These are phyloP conservation scores for Cirrhinus mrigala DNA, from an alignment of 2,797 vertebrate species.

Conservation along the genomic window DNA sequence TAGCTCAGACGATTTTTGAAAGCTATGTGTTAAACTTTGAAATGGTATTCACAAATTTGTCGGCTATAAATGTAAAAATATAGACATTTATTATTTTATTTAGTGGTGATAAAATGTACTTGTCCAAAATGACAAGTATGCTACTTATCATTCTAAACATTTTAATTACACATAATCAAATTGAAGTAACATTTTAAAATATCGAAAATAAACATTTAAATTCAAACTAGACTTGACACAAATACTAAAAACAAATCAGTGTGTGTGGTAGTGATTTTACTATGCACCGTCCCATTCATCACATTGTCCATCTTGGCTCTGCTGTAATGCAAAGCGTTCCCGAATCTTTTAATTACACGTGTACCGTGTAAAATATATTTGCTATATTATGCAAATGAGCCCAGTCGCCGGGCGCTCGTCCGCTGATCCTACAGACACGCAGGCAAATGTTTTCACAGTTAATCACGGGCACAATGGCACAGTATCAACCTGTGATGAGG, in stretches of 20 bases:
- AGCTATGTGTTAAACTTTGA: background rate
- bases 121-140: background rate
- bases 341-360: conserved; percentile 1
- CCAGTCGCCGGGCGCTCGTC: conserved; percentile 16
- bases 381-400: conserved; percentile 18
- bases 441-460: conserved; percentile 61
- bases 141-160: background rate
- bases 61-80: conserved; percentile 5
- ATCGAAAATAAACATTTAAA: background rate
- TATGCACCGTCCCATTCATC: background rate
- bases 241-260: background rate
- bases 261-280: background rate
- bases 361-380: conserved; percentile 13
- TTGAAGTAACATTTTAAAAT: background rate
- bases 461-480: conserved; percentile 59
- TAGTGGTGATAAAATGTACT: background rate
- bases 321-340: background rate
- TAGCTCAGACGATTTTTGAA: too few species aligned
- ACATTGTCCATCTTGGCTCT: background rate
- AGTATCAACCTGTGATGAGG: conserved; percentile 55
- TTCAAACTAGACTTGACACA: background rate
- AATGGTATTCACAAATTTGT: background rate
- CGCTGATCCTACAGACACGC: conserved; percentile 32
- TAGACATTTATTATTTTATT: background rate
- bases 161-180: background rate